Conservation (phyloP, 2,888 invertebrate species). For the Latrodectus elegans region DNA sequence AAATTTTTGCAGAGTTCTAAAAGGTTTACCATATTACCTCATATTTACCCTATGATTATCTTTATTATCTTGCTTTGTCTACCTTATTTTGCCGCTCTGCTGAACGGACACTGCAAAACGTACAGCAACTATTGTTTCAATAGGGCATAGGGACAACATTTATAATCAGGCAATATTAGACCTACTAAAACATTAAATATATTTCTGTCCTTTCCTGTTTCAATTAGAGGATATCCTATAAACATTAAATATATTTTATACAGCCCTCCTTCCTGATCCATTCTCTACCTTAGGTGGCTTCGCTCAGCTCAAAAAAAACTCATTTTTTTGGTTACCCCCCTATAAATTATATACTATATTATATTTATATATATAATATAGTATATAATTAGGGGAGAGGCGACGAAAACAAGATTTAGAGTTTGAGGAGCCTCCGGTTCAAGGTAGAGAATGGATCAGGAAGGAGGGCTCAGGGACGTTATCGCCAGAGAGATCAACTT, state of each 20-base stretch:
- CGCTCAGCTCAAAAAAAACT: conserved; percentile 8
- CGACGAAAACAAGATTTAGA: neutral
- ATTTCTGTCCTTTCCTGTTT: too few relatives aligned
- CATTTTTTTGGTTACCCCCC: conserved; percentile 11
- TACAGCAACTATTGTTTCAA: too few relatives aligned
- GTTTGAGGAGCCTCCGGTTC: neutral
- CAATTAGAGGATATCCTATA: too few relatives aligned
- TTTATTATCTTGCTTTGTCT: too few relatives aligned
- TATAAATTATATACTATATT: neutral
- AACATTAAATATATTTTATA: conserved; percentile 11
- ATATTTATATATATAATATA: conserved; percentile 6
- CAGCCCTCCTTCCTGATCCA: conserved; percentile 10
- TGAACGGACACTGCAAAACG: too few relatives aligned
- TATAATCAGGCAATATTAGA: too few relatives aligned
- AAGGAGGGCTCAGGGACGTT: conserved; percentile 9
- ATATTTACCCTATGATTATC: too few relatives aligned
- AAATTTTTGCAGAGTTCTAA: too few relatives aligned
- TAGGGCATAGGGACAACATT: too few relatives aligned
- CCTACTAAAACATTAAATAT: too few relatives aligned
- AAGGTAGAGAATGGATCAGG: conserved; percentile 11
- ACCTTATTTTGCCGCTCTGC: too few relatives aligned
- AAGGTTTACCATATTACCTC: too few relatives aligned
- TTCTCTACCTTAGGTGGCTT: conserved; percentile 11
- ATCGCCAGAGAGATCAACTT: conserved; percentile 1
- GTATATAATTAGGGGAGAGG: conserved; percentile 10